A percentile compares a stretch with the other conserved stretches of the same genome.
Evolutionary conservation across 2,113 vertebrate species (phyloP).

Genomic region (Trogon melanurus): DNA sequence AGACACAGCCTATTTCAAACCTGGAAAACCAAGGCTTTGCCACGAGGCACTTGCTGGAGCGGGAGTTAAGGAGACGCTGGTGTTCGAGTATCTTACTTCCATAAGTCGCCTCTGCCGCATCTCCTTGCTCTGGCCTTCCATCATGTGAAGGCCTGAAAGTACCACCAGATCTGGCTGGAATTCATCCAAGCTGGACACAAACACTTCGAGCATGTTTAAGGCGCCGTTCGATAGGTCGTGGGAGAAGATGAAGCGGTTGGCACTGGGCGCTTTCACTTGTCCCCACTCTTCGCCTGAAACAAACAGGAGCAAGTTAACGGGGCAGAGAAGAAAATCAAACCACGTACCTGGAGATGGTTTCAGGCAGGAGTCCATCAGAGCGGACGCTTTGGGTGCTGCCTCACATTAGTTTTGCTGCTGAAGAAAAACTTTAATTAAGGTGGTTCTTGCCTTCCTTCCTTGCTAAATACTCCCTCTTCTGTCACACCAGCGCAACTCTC

Average conservation of each 20-base stretch:
- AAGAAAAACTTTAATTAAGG: background rate
- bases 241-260: constrained; percentile 98
- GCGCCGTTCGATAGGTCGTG: constrained; percentile 93
- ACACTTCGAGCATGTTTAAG: constrained; percentile 91
- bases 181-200: constrained; percentile 92
- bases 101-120: constrained; percentile 85
- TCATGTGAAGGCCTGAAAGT: constrained; percentile 97
- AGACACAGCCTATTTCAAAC: background rate
- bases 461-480: background rate
- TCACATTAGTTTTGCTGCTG: background rate
- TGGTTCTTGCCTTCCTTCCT: background rate
- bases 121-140: constrained; percentile 92
- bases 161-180: constrained; percentile 94
- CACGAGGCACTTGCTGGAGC: rapidly evolving
- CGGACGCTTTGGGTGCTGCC: background rate
- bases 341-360: background rate
- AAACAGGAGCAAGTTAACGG: background rate
- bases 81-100: constrained; percentile 76
- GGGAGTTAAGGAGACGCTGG: background rate
- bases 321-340: background rate
- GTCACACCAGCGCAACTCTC: background rate
- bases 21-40: background rate
- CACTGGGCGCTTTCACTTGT: constrained; percentile 83
- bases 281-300: constrained; percentile 90
- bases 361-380: background rate